These are phyloP conservation scores for Megaleporinus macrocephalus DNA, from an alignment of 2,113 vertebrate genomes.

Conservation along the genomic window DNA sequence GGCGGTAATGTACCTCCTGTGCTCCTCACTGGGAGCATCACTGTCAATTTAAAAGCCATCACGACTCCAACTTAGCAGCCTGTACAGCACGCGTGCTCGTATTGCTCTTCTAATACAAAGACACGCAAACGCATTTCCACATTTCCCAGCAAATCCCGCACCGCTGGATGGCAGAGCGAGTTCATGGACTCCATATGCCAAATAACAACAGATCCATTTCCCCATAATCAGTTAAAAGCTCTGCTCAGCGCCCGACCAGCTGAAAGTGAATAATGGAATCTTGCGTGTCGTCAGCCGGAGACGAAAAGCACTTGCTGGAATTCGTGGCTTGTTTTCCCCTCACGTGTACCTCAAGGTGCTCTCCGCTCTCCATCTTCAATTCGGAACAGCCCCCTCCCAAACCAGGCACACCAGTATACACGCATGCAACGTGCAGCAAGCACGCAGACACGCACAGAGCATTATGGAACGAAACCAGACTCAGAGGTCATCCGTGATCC, in stretches of 20 bases:
- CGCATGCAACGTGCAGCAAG: not conserved
- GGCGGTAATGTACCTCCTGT: not conserved
- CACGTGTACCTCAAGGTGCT: conserved; percentile 70
- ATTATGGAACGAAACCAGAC: not conserved
- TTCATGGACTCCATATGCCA: conserved; percentile 6
- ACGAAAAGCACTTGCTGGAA: conserved; percentile 46
- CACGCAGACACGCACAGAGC: not conserved
- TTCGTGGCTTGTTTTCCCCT: conserved; percentile 50
- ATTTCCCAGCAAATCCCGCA: not conserved
- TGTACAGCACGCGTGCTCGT: not conserved
- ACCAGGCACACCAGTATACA: not conserved
- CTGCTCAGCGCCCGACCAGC: not conserved
- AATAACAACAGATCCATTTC: conserved; percentile 37
- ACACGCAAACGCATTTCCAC: not conserved
- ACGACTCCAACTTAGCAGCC: not conserved
- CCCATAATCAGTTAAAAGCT: conserved; percentile 36
- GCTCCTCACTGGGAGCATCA: not conserved
- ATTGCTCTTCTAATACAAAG: not conserved
- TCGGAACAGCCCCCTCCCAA: conserved; percentile 25
- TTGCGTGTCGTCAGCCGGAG: conserved; percentile 36
- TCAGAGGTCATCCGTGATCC: conserved; percentile 12
- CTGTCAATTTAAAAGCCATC: not conserved
- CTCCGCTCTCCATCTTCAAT: conserved; percentile 30
- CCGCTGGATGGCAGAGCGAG: not conserved
- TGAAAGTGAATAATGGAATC: conserved; percentile 41